Conservation (phyloP, 1,140 invertebrate species). For the Achatina immaculata region DNA sequence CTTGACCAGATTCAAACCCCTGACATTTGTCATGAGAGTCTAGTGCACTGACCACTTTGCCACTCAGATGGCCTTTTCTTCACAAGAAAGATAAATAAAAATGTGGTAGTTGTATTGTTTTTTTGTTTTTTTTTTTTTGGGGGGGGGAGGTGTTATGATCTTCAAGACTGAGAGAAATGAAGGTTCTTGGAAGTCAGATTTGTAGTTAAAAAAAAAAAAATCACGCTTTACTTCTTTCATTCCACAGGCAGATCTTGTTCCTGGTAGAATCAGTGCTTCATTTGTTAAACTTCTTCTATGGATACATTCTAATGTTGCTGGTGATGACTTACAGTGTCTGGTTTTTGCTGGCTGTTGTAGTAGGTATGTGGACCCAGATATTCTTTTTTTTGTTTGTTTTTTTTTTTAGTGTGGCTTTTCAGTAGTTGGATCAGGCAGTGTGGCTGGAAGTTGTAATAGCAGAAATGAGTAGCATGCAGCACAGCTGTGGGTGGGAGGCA, state of each 20-base stretch:
- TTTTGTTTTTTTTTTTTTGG: no score
- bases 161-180: no score
- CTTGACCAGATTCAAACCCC: no score
- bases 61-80: no score
- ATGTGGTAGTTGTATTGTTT: no score
- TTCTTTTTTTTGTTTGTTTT: not conserved
- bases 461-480: not conserved
- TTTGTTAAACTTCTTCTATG: constrained; percentile 19
- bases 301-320: constrained; percentile 26
- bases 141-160: no score
- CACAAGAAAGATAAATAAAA: no score
- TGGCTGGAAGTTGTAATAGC: not conserved
- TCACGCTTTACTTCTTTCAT: no score
- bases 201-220: no score
- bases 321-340: constrained; percentile 31
- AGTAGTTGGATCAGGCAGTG: not conserved
- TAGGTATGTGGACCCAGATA: not conserved
- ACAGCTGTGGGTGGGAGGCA: not conserved
- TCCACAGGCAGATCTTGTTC: not conserved
- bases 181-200: no score
- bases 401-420: not conserved
- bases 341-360: constrained; percentile 16
- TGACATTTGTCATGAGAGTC: no score
- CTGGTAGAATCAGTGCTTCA: constrained; percentile 1
- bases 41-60: no score